Evolutionary conservation across 1,140 invertebrate species (phyloP).

Genomic region (Rhizoglyphus robini): DNA sequence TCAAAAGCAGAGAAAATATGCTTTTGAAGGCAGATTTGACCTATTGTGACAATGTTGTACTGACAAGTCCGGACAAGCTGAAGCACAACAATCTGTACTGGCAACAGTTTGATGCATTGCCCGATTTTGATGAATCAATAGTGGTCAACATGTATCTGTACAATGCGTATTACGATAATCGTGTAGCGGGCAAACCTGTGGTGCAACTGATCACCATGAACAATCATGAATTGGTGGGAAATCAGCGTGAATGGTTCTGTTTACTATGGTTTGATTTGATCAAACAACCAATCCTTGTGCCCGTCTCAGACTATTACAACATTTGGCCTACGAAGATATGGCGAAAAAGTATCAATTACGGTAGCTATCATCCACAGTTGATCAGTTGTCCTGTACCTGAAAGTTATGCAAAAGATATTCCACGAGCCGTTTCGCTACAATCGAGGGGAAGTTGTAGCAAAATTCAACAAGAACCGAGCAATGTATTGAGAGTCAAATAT

Average conservation of each 20-base stretch:
- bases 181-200: constrained; percentile 48
- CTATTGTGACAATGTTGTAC: background rate
- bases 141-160: constrained; percentile 57
- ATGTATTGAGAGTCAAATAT: constrained; percentile 71
- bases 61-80: background rate
- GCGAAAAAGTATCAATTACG: constrained; percentile 70
- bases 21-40: background rate
- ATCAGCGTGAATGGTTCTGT: background rate
- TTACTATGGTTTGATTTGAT: constrained; percentile 67
- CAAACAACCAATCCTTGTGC: constrained; percentile 56
- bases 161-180: constrained; percentile 69
- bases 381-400: constrained; percentile 66
- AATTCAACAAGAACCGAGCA: constrained; percentile 50
- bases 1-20: background rate
- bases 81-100: constrained; percentile 64
- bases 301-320: constrained; percentile 77
- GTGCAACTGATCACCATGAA: constrained; percentile 73
- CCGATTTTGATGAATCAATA: background rate
- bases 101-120: constrained; percentile 56
- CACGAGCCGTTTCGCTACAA: constrained; percentile 60
- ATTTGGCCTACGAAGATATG: too few relatives aligned
- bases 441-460: constrained; percentile 48
- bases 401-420: constrained; percentile 44
- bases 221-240: constrained; percentile 42
- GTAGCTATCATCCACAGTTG: constrained; percentile 75